phyloP scores from a whole-genome alignment of 1,140 invertebrate species.

The Adoxophyes honmai region DNA sequence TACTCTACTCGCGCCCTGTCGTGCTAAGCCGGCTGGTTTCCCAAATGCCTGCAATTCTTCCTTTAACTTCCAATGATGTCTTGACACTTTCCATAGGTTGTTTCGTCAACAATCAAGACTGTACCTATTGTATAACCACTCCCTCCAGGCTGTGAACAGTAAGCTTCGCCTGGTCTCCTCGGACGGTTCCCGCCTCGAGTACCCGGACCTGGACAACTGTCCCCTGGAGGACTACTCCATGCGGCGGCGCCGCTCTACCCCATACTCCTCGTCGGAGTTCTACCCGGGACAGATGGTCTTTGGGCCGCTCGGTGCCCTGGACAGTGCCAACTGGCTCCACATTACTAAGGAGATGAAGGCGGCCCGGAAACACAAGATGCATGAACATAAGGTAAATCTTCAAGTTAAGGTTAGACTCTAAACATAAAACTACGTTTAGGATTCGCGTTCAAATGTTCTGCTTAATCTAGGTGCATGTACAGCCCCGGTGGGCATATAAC shows the following conservation, averaged over 20 bases:
- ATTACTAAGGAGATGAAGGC: conserved; percentile 86
- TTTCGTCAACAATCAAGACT: no score
- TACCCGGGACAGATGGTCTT: conserved; percentile 88
- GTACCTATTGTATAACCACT: not conserved
- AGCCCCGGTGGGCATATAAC: no score
- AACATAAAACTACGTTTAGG: no score
- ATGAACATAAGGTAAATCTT: conserved; percentile 69
- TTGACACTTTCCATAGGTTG: no score
- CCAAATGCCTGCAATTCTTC: no score
- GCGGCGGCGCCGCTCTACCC: conserved; percentile 61
- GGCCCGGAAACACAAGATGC: conserved; percentile 80
- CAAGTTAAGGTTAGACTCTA: no score
- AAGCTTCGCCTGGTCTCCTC: conserved; percentile 81
- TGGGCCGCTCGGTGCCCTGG: conserved; percentile 83
- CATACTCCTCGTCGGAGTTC: conserved; percentile 78
- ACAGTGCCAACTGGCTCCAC: conserved; percentile 87
- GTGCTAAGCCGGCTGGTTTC: no score
- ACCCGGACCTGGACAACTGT: conserved; percentile 82
- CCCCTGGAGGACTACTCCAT: conserved; percentile 79
- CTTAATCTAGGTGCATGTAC: no score
- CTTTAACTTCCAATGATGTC: no score
- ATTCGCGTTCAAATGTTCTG: no score
- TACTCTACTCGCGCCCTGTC: no score
- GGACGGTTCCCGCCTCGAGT: conserved; percentile 81
- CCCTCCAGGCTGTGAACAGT: conserved; percentile 78